Base-by-base conservation (phyloP, 2,113 vertebrate genomes). In the Ivindomyrus marchei region DNA sequence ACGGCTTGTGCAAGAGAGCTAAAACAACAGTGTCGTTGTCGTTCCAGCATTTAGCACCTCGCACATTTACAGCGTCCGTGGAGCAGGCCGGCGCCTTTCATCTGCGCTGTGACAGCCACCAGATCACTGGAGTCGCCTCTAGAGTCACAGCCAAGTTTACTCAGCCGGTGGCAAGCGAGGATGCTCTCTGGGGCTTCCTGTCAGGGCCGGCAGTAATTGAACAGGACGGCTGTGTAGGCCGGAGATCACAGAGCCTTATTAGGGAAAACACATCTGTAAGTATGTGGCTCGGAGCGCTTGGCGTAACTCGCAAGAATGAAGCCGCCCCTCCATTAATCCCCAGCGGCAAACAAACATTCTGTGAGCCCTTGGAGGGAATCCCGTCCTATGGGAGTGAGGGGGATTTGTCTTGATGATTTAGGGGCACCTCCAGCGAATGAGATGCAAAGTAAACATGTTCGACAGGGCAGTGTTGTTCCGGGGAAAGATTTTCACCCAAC, bases 371-470 rank as follows among this genome's bases (percentile, higher is more conserved):
- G 85, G 80, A 50, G 74, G 87, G 89, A 92, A 24, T 62, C 45
- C 27, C 84, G 62, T 91, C 39, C 8, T n/a, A 36, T 85, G 1
- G 21, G 88, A 88, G 46, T 80, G 89, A n/a, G 39, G 70, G 88
- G 27, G 89, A 91, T 74, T 27, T 42, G 49, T 90, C 91, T 56
- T 77, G 24, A 91, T 90, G 92, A 89, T 88, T 88, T 89, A 77
- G 77, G 49, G 13, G 91, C 92, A 93, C 92, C 91, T 85, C 74
- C 91, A 93, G 56, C 94, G 91, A 94, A 94, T 92, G 91, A 88
- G 46, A 77, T 92, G 92, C 91, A 87, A 89, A 93, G 87, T 74
- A 92, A 92, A 93, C 90, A 85, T 19, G 6, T 83, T 85, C 84
- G 80, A 90, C 87, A 52, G 53, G 91, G 90, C 91, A 70, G 85